These are phyloP conservation scores for Mythimna vitellina DNA, from an alignment of 2,888 invertebrate species.

Conservation along the genomic window DNA sequence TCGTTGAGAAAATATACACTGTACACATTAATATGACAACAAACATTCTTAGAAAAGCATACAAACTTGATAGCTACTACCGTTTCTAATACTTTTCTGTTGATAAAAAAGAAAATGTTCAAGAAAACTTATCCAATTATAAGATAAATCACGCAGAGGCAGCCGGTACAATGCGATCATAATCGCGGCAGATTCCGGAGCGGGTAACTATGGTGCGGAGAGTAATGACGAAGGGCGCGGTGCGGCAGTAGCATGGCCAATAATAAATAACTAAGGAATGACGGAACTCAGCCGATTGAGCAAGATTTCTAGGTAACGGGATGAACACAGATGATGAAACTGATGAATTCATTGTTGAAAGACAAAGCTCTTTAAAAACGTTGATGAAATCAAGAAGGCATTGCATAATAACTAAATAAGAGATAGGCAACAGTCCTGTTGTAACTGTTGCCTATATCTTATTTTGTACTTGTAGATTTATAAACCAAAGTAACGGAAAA, in stretches of 20 bases:
- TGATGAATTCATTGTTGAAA: background rate
- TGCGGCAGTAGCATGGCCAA: constrained; percentile 32
- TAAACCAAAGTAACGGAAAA: background rate
- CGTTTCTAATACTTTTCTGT: background rate
- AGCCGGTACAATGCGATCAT: constrained; percentile 50
- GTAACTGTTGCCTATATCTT: background rate
- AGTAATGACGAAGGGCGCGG: constrained; percentile 44
- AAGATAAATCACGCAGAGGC: constrained; percentile 47
- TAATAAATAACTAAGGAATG: constrained; percentile 30
- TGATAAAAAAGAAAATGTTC: constrained; percentile 8
- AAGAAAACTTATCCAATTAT: constrained; percentile 45
- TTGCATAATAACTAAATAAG: background rate
- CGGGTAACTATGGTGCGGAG: constrained; percentile 46
- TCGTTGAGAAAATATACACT: background rate
- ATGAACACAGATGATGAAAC: constrained; percentile 5
- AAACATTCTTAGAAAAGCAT: background rate
- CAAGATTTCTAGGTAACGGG: constrained; percentile 18
- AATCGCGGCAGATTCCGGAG: constrained; percentile 49
- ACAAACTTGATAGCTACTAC: background rate
- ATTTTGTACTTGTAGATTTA: background rate
- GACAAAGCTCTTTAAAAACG: background rate
- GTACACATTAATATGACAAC: background rate
- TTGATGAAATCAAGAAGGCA: background rate
- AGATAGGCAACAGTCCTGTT: background rate
- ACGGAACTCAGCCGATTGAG: constrained; percentile 34